Conservation (phyloP, 2,797 vertebrate genomes). For the Uromys caudimaculatus region DNA sequence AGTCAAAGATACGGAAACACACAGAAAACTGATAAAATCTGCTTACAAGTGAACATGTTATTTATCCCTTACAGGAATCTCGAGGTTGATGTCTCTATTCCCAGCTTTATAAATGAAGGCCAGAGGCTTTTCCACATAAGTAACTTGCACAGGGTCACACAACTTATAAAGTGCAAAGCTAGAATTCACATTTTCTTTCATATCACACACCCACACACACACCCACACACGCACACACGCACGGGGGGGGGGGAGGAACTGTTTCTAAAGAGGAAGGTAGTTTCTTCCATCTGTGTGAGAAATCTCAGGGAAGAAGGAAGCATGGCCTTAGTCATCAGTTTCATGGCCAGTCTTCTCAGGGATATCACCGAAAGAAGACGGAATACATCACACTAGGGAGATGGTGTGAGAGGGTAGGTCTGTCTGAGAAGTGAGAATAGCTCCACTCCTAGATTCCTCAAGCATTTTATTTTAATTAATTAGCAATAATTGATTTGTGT, state of each 20-base stretch:
- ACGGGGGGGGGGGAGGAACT: background rate
- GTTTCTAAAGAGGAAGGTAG: background rate
- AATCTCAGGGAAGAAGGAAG: background rate
- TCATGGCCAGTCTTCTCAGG: background rate
- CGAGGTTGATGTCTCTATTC: background rate
- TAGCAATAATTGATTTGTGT: background rate
- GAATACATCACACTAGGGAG: background rate
- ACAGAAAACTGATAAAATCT: background rate
- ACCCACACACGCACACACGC: background rate
- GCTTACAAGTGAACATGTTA: background rate
- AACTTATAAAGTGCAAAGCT: background rate
- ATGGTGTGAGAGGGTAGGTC: background rate
- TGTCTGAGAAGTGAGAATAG: background rate
- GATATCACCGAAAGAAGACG: background rate
- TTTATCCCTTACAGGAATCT: background rate
- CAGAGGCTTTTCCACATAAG: background rate
- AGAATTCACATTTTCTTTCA: slow-evolving; percentile 12
- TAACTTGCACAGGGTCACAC: background rate
- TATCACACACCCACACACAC: background rate
- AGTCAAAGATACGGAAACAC: background rate
- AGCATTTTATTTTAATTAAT: slow-evolving; percentile 5
- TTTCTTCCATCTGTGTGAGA: background rate
- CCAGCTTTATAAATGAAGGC: background rate
- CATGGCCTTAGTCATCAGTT: background rate
- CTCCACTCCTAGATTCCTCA: background rate